phyloP scores from a whole-genome alignment of 2,797 vertebrate species.

The Psittacula derbiana region DNA sequence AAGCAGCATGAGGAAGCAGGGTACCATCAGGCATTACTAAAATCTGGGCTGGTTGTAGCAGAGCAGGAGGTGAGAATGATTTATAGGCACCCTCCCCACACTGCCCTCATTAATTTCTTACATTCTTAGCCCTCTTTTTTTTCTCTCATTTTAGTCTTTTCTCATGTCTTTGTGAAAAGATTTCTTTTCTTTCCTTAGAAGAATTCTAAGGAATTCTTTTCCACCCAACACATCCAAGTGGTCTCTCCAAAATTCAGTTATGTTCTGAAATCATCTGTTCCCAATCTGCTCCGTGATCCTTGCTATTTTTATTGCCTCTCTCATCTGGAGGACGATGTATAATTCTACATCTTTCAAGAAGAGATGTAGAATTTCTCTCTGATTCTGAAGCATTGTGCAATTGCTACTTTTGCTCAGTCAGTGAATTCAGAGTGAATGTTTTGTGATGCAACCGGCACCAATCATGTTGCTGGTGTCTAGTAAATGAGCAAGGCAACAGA shows the following conservation, averaged over 20 bases:
- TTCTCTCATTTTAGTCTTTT: not conserved
- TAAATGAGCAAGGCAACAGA: not conserved
- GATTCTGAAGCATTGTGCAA: not conserved
- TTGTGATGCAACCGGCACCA: not conserved
- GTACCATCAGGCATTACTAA: not conserved
- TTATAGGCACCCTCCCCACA: not conserved
- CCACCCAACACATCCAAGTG: not conserved
- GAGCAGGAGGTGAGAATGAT: not conserved
- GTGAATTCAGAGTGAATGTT: not conserved
- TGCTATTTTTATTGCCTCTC: not conserved
- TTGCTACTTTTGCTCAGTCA: not conserved
- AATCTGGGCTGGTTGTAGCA: not conserved
- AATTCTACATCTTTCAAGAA: not conserved
- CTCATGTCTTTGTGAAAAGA: not conserved
- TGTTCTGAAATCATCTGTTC: not conserved
- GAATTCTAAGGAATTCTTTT: not conserved
- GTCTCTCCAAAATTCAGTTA: not conserved
- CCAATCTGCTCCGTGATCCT: not conserved
- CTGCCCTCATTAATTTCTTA: not conserved
- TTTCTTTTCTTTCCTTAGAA: not conserved
- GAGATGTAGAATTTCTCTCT: not conserved
- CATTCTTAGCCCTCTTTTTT: not conserved
- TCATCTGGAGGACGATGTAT: not conserved
- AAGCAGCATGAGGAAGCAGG: not conserved
- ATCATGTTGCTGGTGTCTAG: not conserved